Evolutionary conservation across 2,797 vertebrate genomes (phyloP).

Genomic region (Sylvilagus floridanus): DNA sequence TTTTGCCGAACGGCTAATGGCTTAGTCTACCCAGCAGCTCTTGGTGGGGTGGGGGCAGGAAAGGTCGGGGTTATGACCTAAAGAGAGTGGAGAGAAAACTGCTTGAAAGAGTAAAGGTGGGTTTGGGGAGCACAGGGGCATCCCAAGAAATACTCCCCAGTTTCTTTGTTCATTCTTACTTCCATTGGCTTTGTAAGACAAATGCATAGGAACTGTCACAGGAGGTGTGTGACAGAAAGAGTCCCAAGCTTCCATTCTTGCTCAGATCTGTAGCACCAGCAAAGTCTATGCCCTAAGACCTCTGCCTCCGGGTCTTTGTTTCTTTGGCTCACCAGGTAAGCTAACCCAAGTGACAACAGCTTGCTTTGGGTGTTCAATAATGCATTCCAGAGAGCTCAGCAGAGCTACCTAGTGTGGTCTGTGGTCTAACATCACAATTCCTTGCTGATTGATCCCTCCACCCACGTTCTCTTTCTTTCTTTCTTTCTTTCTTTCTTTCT

Average conservation of each 20-base stretch:
- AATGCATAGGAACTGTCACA: neutral
- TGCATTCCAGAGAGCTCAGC: neutral
- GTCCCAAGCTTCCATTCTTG: neutral
- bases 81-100: neutral
- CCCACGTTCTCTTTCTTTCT: too few species aligned
- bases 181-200: neutral
- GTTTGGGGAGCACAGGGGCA: neutral
- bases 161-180: neutral
- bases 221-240: neutral
- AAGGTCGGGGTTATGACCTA: neutral
- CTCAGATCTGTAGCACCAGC: neutral
- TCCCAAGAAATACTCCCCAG: neutral
- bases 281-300: neutral
- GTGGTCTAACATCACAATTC: neutral
- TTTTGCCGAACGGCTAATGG: conserved; percentile 43
- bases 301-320: neutral
- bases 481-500: too few species aligned
- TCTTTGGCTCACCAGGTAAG: neutral
- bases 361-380: neutral
- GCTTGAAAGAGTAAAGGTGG: neutral
- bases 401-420: neutral
- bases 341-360: neutral
- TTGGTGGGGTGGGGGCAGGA: neutral
- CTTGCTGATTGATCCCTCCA: too few species aligned
- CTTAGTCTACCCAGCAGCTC: neutral